Percentiles rank a stretch among this genome's conserved stretches.
phyloP scores from a whole-genome alignment of 2,888 invertebrate species.

The Drosophila pseudotalamancana region DNA sequence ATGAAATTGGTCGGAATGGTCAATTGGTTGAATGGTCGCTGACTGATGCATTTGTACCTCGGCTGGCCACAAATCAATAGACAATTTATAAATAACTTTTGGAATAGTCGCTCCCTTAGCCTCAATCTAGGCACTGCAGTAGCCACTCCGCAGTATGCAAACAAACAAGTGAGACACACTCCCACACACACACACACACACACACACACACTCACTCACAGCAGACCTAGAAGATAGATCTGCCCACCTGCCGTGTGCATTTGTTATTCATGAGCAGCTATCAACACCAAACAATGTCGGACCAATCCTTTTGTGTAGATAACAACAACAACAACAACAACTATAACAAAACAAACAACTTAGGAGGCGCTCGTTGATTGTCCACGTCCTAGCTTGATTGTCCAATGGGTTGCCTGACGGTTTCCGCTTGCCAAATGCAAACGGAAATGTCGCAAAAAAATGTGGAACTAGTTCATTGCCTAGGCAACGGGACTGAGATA shows the following conservation, averaged over 20 bases:
- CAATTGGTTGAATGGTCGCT: constrained; percentile 24
- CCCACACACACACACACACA: constrained; percentile 2
- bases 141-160: constrained; percentile 10
- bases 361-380: constrained; percentile 33
- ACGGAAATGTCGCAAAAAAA: constrained; percentile 73
- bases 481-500: too few relatives aligned
- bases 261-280: constrained; percentile 76
- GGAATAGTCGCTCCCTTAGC: constrained; percentile 22
- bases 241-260: constrained; percentile 69
- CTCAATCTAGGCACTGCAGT: background rate
- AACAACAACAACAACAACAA: constrained; percentile 43
- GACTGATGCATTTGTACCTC: constrained; percentile 43
- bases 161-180: constrained; percentile 13
- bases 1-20: constrained; percentile 35
- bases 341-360: constrained; percentile 20
- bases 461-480: constrained; percentile 47
- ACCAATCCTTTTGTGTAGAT: constrained; percentile 57
- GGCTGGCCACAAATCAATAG: constrained; percentile 66
- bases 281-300: constrained; percentile 75
- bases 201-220: background rate
- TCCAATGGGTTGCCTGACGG: constrained; percentile 69
- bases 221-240: constrained; percentile 2
- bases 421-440: constrained; percentile 78
- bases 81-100: constrained; percentile 65
- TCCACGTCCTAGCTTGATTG: constrained; percentile 67